phyloP scores from a whole-genome alignment of 2,888 invertebrate species.

The Prenolepis imparis region DNA sequence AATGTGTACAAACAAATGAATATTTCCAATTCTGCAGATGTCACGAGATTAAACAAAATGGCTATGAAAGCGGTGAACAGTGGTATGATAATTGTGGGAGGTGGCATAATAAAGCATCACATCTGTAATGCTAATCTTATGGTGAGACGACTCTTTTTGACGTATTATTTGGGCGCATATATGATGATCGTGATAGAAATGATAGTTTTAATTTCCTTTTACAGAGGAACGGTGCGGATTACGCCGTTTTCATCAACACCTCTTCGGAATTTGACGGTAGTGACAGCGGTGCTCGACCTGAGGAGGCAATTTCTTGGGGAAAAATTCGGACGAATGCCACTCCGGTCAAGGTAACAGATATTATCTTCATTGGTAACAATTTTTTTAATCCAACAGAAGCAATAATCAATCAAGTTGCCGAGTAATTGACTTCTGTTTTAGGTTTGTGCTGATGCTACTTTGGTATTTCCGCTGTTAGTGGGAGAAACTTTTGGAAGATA shows the following conservation, averaged over 20 bases:
- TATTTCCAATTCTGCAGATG: slow-evolving; percentile 87
- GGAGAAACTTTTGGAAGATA: slow-evolving; percentile 96
- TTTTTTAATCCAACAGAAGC: slow-evolving; percentile 16
- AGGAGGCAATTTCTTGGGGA: slow-evolving; percentile 99
- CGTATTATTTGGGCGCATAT: neutral
- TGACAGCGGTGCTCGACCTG: slow-evolving; percentile 98
- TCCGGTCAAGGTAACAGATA: slow-evolving; percentile 92
- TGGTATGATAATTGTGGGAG: slow-evolving; percentile 99
- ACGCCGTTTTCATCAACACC: slow-evolving; percentile 97
- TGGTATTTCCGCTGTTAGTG: slow-evolving; percentile 97
- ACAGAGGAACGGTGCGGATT: slow-evolving; percentile 98
- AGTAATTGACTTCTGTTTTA: slow-evolving; percentile 77
- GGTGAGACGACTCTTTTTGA: slow-evolving; percentile 87
- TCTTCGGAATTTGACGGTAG: slow-evolving; percentile 98
- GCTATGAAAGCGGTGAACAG: slow-evolving; percentile 96
- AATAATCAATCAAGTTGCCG: neutral
- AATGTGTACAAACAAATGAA: neutral
- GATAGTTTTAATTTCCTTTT: slow-evolving; percentile 69
- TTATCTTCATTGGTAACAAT: neutral
- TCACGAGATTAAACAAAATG: slow-evolving; percentile 96
- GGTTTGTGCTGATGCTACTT: slow-evolving; percentile 96
- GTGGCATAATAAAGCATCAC: slow-evolving; percentile 99
- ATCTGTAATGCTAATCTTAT: slow-evolving; percentile 99
- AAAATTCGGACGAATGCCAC: slow-evolving; percentile 96
- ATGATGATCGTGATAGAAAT: neutral